These are phyloP conservation scores for Drosophila littoralis DNA, from an alignment of 1,140 invertebrate species.

Conservation along the genomic window DNA sequence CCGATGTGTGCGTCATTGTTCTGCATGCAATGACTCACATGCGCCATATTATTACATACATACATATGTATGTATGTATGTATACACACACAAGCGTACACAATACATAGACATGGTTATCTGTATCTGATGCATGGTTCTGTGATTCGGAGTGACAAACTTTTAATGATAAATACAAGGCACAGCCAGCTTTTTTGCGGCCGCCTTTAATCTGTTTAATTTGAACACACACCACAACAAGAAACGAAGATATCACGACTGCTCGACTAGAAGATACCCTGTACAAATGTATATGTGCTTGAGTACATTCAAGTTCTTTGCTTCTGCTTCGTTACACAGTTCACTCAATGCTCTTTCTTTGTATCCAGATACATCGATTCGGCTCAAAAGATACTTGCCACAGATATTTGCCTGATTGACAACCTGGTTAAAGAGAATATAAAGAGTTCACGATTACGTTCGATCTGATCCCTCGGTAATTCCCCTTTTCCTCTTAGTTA, in stretches of 20 bases:
- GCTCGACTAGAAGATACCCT: background rate
- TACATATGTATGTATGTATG: too few relatives aligned
- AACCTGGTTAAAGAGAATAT: background rate
- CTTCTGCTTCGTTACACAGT: too few relatives aligned
- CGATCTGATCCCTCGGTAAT: slow-evolving; percentile 7
- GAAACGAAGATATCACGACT: background rate
- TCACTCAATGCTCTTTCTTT: too few relatives aligned
- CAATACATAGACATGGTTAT: background rate
- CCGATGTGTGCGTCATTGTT: slow-evolving; percentile 51
- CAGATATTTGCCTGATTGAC: too few relatives aligned
- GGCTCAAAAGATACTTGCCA: too few relatives aligned
- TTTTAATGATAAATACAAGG: background rate
- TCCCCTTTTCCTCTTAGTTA: slow-evolving; percentile 10
- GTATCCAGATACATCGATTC: too few relatives aligned
- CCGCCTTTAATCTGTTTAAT: background rate
- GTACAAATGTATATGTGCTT: background rate
- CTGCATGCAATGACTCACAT: slow-evolving; percentile 38
- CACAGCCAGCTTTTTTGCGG: background rate
- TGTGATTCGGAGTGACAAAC: background rate
- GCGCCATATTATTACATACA: background rate
- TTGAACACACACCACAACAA: background rate
- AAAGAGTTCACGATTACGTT: background rate
- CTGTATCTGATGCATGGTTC: background rate
- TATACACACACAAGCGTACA: slow-evolving; percentile 24
- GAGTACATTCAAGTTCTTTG: too few relatives aligned